These are phyloP conservation scores for Selene dorsalis DNA, from an alignment of 2,797 vertebrate genomes.

Conservation along the genomic window DNA sequence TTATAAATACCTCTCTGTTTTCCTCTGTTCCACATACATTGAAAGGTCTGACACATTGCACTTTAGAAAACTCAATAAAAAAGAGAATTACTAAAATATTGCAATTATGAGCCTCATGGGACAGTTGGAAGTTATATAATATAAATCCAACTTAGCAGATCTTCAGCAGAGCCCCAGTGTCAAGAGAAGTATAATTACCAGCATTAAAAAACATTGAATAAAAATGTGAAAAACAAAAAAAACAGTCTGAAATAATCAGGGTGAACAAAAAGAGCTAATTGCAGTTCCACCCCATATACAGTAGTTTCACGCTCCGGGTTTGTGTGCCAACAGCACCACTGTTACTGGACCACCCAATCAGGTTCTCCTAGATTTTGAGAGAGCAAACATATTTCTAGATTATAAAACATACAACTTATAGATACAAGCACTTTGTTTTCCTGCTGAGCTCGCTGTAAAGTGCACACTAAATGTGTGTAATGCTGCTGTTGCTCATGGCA, in stretches of 20 bases:
- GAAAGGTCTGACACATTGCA: background rate
- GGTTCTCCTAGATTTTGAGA: constrained; percentile 30
- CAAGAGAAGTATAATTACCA: constrained; percentile 27
- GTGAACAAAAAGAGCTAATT: background rate
- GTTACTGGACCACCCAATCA: constrained; percentile 37
- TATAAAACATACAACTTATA: constrained; percentile 9
- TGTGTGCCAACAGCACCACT: constrained; percentile 16
- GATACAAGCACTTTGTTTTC: constrained; percentile 8
- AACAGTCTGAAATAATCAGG: background rate
- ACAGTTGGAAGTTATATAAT: background rate
- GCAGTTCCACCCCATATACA: constrained; percentile 11
- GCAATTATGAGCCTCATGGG: background rate
- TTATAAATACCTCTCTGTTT: background rate
- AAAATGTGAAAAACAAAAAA: background rate
- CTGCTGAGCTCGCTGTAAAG: constrained; percentile 32
- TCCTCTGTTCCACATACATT: background rate
- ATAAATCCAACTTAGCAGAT: background rate
- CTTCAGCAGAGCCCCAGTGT: background rate
- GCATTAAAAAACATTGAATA: background rate
- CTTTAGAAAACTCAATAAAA: background rate
- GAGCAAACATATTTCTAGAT: constrained; percentile 22
- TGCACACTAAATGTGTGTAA: constrained; percentile 28
- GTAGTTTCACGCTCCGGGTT: constrained; percentile 22
- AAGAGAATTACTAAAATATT: background rate
- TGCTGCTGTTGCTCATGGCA: constrained; percentile 24